Evolutionary conservation across 1,140 invertebrate genomes (phyloP).

Genomic region (Anadara kagoshimensis): DNA sequence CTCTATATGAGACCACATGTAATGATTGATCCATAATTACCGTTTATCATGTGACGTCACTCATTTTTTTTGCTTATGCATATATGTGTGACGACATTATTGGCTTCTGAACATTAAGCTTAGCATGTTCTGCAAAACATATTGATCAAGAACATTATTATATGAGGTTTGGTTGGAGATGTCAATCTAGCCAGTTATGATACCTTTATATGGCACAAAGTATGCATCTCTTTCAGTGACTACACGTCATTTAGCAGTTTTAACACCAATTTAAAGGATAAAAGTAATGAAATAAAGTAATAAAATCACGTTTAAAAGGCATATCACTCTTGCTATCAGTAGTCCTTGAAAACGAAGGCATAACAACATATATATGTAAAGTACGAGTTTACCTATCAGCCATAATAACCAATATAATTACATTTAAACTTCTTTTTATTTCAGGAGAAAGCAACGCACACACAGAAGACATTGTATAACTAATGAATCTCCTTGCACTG

Average conservation of each 20-base stretch:
- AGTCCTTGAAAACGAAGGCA: background rate
- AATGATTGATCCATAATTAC: too few relatives aligned
- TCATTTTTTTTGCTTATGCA: background rate
- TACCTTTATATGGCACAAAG: too few relatives aligned
- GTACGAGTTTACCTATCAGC: background rate
- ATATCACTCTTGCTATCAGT: background rate
- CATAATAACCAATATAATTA: background rate
- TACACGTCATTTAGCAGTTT: background rate
- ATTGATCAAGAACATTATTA: background rate
- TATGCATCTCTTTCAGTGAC: too few relatives aligned
- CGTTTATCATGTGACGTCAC: background rate
- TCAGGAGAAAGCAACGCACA: slow-evolving; percentile 68
- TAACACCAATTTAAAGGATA: background rate
- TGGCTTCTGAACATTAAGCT: too few relatives aligned
- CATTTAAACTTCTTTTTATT: slow-evolving; percentile 28
- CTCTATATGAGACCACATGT: too few relatives aligned
- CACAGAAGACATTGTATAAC: slow-evolving; percentile 64
- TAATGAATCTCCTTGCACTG: slow-evolving; percentile 23
- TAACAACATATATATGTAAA: background rate
- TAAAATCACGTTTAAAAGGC: background rate
- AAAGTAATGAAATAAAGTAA: background rate
- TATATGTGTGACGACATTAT: too few relatives aligned
- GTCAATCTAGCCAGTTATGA: too few relatives aligned
- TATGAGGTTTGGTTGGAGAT: too few relatives aligned
- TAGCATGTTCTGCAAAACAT: background rate